Conservation (phyloP, 2,113 vertebrate species). For the Etheostoma spectabile region DNA sequence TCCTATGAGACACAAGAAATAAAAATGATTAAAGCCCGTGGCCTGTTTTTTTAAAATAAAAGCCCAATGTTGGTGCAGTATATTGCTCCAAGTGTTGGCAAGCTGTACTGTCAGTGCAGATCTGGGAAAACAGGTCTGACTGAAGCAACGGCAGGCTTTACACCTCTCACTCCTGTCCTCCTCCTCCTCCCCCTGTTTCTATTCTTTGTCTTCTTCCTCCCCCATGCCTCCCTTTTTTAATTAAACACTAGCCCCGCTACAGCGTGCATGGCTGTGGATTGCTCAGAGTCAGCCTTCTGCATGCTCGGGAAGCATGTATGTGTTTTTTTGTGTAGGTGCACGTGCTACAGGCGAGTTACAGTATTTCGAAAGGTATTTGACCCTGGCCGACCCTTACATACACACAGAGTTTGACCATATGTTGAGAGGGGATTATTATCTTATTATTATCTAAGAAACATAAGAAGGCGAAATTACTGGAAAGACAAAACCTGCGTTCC, state of each 20-base stretch:
- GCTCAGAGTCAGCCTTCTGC: neutral
- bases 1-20: neutral
- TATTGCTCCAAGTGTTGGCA: neutral
- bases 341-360: neutral
- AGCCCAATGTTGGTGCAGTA: neutral
- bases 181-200: constrained; percentile 37
- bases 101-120: neutral
- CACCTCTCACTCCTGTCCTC: constrained; percentile 38
- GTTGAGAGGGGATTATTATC: constrained; percentile 17
- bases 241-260: neutral
- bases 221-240: constrained; percentile 22
- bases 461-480: neutral
- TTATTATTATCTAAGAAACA: constrained; percentile 4
- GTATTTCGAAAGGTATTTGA: constrained; percentile 3
- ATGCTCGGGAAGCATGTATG: neutral
- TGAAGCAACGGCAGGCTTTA: constrained; percentile 6
- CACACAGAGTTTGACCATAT: neutral
- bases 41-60: neutral
- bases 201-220: constrained; percentile 34
- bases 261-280: neutral
- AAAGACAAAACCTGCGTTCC: neutral
- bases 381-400: neutral
- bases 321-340: neutral
- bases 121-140: constrained; percentile 49
- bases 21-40: too few species aligned